phyloP scores from a whole-genome alignment of 2,888 invertebrate genomes.

The Glaucopsyche alexis region DNA sequence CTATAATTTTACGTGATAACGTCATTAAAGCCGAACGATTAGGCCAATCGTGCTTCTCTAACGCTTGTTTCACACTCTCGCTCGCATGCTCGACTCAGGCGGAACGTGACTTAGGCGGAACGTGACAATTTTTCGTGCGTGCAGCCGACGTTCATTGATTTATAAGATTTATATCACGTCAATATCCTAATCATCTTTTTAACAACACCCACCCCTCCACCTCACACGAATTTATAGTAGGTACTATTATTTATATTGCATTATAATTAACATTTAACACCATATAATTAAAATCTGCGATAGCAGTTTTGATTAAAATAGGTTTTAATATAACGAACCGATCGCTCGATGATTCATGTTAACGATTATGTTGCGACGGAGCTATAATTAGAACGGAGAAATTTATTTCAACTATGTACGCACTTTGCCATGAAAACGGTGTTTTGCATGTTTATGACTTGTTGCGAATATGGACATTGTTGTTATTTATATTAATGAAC shows the following conservation, averaged over 20 bases:
- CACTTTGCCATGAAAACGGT: slow-evolving; percentile 25
- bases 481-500: slow-evolving; percentile 1
- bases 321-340: not conserved
- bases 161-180: too few species aligned
- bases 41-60: too few species aligned
- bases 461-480: not conserved
- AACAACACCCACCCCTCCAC: not conserved
- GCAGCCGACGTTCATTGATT: too few species aligned
- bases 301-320: not conserved
- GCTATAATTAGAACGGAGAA: slow-evolving; percentile 11
- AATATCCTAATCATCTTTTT: not conserved
- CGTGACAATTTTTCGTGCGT: too few species aligned
- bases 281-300: not conserved
- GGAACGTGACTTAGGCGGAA: too few species aligned
- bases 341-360: slow-evolving; percentile 15
- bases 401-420: slow-evolving; percentile 15
- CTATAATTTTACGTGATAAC: too few species aligned
- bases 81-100: too few species aligned
- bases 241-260: not conserved
- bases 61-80: too few species aligned
- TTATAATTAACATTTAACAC: not conserved
- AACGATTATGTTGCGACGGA: slow-evolving; percentile 10
- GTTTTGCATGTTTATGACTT: slow-evolving; percentile 7
- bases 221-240: not conserved
- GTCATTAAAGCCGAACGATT: too few species aligned